Percentiles rank a stretch among this genome's conserved stretches.
Evolutionary conservation across 92 coral and sea anemone species (phyloP).

Genomic region (Parazoanthus atlanticus): DNA sequence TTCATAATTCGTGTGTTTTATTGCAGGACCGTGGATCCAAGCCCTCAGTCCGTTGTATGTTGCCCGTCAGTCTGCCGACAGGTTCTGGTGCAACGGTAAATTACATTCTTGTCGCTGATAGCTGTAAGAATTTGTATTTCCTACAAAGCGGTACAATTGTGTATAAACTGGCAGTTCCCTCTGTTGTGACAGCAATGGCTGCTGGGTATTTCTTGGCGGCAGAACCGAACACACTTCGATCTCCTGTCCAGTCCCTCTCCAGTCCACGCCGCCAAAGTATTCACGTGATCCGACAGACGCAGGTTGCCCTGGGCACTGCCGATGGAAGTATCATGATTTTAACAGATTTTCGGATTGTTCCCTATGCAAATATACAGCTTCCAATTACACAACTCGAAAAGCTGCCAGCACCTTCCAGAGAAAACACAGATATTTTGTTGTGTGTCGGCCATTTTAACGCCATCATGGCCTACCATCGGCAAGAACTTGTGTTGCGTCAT

Average conservation of each 20-base stretch:
- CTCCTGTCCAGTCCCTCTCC: constrained; percentile 70
- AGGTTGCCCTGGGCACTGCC: constrained; percentile 80
- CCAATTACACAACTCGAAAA: constrained; percentile 68
- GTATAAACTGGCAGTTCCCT: constrained; percentile 65
- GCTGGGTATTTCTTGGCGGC: constrained; percentile 73
- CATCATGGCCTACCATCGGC: constrained; percentile 65
- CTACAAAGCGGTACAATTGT: constrained; percentile 85
- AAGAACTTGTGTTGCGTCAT: constrained; percentile 58
- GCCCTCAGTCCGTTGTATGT: constrained; percentile 66
- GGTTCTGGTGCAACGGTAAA: constrained; percentile 61
- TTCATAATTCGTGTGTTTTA: background rate
- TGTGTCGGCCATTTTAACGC: constrained; percentile 84
- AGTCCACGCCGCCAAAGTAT: constrained; percentile 63
- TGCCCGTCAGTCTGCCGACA: constrained; percentile 65
- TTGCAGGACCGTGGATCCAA: constrained; percentile 54
- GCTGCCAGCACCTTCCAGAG: constrained; percentile 39
- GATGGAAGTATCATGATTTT: constrained; percentile 73
- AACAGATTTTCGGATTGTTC: constrained; percentile 65
- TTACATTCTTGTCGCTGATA: constrained; percentile 80
- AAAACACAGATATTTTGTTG: constrained; percentile 58
- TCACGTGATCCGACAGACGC: constrained; percentile 59
- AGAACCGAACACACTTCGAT: constrained; percentile 61
- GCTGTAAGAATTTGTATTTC: constrained; percentile 70
- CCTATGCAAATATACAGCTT: constrained; percentile 69
- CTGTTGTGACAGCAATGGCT: constrained; percentile 82